These are phyloP conservation scores for Neomicropteryx cornuta DNA, from an alignment of 1,140 invertebrate species.

Conservation along the genomic window DNA sequence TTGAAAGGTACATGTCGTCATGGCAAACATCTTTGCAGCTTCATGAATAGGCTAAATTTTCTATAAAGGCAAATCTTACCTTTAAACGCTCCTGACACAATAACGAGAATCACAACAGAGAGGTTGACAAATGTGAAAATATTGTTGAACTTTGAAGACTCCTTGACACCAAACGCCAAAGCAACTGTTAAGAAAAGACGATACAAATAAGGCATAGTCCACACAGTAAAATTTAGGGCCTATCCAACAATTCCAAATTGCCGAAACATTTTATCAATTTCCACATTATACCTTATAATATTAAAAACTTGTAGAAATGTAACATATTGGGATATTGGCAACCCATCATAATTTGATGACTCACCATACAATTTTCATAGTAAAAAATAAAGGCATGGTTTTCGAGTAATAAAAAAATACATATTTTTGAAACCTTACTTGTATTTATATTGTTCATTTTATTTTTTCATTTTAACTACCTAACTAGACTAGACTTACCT, in stretches of 20 bases:
- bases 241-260: background rate
- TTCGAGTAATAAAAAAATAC: too few relatives aligned
- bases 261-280: background rate
- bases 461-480: too few relatives aligned
- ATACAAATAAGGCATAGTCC: conserved; percentile 3
- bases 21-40: too few relatives aligned
- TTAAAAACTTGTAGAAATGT: background rate
- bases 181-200: conserved; percentile 42
- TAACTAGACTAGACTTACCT: too few relatives aligned
- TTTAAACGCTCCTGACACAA: conserved; percentile 68
- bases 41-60: too few relatives aligned
- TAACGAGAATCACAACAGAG: conserved; percentile 69
- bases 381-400: too few relatives aligned
- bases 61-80: conserved; percentile 30
- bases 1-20: too few relatives aligned
- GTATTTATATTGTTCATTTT: too few relatives aligned
- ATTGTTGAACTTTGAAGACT: conserved; percentile 74
- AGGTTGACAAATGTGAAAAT: conserved; percentile 77
- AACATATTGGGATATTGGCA: conserved; percentile 10
- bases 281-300: background rate
- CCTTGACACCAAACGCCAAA: conserved; percentile 71
- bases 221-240: background rate
- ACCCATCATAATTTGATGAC: too few relatives aligned
- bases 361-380: too few relatives aligned
- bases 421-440: too few relatives aligned